Percentiles rank a stretch among this genome's conserved stretches.
Evolutionary conservation across 1,140 invertebrate genomes (phyloP).

Genomic region (Danaus melanippus): DNA sequence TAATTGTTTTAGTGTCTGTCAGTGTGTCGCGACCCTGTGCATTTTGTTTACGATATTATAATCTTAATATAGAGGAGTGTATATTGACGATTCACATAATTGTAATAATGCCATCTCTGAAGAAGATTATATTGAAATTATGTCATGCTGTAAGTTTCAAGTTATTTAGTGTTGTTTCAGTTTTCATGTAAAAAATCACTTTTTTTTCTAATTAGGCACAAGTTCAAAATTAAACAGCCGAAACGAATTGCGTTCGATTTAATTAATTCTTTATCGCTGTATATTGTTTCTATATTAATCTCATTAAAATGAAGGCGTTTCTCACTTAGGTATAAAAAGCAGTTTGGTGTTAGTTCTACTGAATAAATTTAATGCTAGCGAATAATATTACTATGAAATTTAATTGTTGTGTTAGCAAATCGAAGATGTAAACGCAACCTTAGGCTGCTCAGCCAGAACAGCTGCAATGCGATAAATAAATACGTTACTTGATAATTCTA

Average conservation of each 20-base stretch:
- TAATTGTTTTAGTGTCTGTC: conserved; percentile 2
- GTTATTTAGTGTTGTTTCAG: conserved; percentile 3
- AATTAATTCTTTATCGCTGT: conserved; percentile 2
- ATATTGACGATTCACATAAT: conserved; percentile 15
- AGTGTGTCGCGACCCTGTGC: conserved; percentile 18
- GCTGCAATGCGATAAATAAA: no score
- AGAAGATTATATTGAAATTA: conserved; percentile 40
- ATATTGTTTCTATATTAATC: conserved; percentile 7
- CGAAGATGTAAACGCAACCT: no score
- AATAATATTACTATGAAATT: no score
- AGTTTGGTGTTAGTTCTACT: no score
- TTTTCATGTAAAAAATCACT: background rate
- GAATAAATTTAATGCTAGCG: no score
- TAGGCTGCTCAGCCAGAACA: no score
- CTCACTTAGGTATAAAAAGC: no score
- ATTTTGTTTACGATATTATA: conserved; percentile 16
- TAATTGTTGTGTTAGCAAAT: no score
- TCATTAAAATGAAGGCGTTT: conserved; percentile 1
- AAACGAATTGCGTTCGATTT: no score
- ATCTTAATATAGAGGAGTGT: conserved; percentile 20
- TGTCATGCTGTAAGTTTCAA: conserved; percentile 35
- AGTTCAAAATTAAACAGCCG: no score
- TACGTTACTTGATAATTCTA: no score
- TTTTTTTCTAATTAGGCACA: no score
- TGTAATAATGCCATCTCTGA: conserved; percentile 34